These are phyloP conservation scores for Oceanodroma tethys DNA, from an alignment of 2,113 vertebrate species.

Conservation along the genomic window DNA sequence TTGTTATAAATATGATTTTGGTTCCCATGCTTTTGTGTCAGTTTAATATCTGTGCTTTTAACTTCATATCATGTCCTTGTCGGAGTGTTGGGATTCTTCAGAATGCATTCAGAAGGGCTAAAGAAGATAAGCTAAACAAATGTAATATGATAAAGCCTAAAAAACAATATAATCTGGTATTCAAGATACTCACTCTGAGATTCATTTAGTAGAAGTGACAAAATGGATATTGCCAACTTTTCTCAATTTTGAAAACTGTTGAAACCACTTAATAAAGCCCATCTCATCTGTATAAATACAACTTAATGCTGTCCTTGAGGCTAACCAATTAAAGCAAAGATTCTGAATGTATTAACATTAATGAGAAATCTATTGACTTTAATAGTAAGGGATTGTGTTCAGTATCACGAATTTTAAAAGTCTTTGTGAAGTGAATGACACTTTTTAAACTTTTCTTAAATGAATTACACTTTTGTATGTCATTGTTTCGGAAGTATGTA, in stretches of 20 bases:
- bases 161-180: not conserved
- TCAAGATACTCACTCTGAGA: not conserved
- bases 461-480: not conserved
- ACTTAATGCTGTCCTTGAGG: not conserved
- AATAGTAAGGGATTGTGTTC: not conserved
- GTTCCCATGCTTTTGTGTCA: not conserved
- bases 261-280: not conserved
- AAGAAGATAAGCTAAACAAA: not conserved
- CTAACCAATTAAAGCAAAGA: not conserved
- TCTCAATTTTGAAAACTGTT: not conserved
- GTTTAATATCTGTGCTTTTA: not conserved
- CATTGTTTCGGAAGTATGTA: not conserved
- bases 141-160: not conserved
- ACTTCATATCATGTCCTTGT: not conserved
- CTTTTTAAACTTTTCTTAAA: not conserved
- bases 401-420: not conserved
- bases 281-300: not conserved
- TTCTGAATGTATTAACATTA: not conserved
- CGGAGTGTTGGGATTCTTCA: not conserved
- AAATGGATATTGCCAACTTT: not conserved
- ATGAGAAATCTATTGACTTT: not conserved
- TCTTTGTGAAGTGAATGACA: not conserved
- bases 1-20: not conserved
- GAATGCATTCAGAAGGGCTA: not conserved
- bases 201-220: not conserved